These are phyloP conservation scores for Meloidogyne exigua DNA, from an alignment of 1,140 invertebrate species.

Conservation along the genomic window DNA sequence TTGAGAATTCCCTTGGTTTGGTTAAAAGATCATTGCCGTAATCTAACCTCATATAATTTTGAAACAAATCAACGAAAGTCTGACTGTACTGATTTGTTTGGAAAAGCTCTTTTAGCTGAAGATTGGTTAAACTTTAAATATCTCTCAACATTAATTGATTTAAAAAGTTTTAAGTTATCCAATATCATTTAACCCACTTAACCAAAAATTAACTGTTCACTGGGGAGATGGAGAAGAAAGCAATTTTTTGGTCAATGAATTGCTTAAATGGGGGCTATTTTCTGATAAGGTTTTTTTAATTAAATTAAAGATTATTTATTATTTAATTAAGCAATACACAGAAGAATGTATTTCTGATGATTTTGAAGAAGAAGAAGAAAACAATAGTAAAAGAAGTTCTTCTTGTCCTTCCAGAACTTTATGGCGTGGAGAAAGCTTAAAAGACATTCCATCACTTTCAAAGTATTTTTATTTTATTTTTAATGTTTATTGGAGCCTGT, in stretches of 20 bases:
- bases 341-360: background rate
- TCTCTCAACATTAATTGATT: slow-evolving; percentile 6
- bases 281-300: slow-evolving; percentile 25
- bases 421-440: slow-evolving; percentile 29
- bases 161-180: slow-evolving; percentile 35
- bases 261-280: slow-evolving; percentile 41
- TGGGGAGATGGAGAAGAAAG: slow-evolving; percentile 43
- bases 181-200: slow-evolving; percentile 29
- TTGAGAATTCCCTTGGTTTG: slow-evolving; percentile 52
- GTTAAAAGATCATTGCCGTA: slow-evolving; percentile 58
- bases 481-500: background rate
- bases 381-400: background rate
- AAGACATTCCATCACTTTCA: slow-evolving; percentile 35
- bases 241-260: slow-evolving; percentile 31
- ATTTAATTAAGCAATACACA: background rate
- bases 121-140: slow-evolving; percentile 8
- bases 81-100: slow-evolving; percentile 42
- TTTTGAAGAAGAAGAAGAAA: background rate
- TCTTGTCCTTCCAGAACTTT: slow-evolving; percentile 34
- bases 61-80: slow-evolving; percentile 51
- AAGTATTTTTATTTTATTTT: slow-evolving; percentile 19
- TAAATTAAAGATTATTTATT: background rate
- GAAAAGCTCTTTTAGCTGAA: slow-evolving; percentile 27
- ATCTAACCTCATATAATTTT: slow-evolving; percentile 37
- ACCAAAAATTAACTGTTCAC: slow-evolving; percentile 32